Conservation (phyloP, 2,113 vertebrate species). For the Anser cygnoides region DNA sequence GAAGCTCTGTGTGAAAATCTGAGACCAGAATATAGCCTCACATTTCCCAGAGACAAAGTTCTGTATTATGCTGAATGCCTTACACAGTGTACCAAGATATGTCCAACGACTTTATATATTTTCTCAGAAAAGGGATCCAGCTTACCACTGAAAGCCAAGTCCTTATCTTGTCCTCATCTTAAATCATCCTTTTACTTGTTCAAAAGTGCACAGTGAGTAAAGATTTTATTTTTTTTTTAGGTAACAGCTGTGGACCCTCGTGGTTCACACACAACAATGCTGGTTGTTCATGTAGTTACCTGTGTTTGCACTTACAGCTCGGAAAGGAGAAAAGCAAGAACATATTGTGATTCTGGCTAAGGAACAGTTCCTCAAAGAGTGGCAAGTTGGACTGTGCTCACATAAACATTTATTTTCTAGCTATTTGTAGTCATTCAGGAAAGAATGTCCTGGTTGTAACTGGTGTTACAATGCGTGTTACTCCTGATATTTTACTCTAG, state of each 20-base stretch:
- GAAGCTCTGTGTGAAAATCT: not conserved
- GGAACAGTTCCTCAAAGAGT: not conserved
- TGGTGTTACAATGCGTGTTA: not conserved
- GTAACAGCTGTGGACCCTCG: not conserved
- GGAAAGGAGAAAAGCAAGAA: not conserved
- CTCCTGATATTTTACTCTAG: fast-evolving
- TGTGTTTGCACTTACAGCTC: not conserved
- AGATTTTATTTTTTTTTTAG: not conserved
- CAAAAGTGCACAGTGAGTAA: not conserved
- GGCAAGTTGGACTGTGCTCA: not conserved
- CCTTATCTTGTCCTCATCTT: not conserved
- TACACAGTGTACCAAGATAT: fast-evolving
- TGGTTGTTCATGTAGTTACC: not conserved
- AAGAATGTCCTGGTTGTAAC: not conserved
- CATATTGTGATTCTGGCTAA: not conserved
- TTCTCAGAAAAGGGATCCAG: not conserved
- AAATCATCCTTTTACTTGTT: not conserved
- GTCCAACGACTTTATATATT: not conserved
- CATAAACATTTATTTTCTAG: not conserved
- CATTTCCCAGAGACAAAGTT: not conserved
- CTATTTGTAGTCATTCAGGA: not conserved
- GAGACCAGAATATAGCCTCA: not conserved
- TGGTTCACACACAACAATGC: not conserved
- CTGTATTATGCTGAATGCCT: not conserved
- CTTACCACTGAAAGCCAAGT: not conserved